Evolutionary conservation across 2,113 vertebrate species (phyloP).

Genomic region (Podarcis muralis): DNA sequence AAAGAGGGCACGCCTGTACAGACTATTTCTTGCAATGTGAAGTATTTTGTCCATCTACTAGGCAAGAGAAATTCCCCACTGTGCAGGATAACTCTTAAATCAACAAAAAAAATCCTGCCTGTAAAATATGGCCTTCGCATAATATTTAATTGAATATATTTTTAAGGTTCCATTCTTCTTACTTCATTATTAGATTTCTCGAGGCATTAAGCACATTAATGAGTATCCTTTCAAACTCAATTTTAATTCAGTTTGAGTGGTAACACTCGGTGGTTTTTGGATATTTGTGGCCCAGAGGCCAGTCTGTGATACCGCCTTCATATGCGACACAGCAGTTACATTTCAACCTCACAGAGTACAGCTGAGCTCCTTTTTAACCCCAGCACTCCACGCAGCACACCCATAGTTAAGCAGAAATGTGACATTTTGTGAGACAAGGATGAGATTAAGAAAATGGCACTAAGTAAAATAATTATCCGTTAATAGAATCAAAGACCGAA

Average conservation of each 20-base stretch:
- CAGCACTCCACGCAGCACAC: neutral
- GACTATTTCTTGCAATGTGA: neutral
- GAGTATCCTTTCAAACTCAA: neutral
- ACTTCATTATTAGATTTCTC: neutral
- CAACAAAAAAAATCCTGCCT: neutral
- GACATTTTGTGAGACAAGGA: neutral
- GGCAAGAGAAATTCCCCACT: neutral
- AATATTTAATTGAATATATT: neutral
- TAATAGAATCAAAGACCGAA: constrained; percentile 38
- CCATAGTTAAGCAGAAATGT: constrained; percentile 18
- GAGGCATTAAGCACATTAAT: neutral
- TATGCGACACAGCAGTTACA: neutral
- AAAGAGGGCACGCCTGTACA: too few species aligned
- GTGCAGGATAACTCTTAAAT: neutral
- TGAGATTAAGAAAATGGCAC: constrained; percentile 16
- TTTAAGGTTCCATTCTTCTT: neutral
- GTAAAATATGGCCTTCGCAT: neutral
- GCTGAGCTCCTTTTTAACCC: neutral
- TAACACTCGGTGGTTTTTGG: neutral
- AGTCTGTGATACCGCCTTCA: neutral
- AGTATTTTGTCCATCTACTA: neutral
- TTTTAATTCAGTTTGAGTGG: neutral
- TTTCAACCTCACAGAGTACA: neutral
- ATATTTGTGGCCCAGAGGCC: neutral
- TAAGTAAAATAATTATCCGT: constrained; percentile 48